Percentiles rank a stretch among this genome's conserved stretches.
phyloP scores from a whole-genome alignment of 2,797 vertebrate species.

The Danionella dracula region DNA sequence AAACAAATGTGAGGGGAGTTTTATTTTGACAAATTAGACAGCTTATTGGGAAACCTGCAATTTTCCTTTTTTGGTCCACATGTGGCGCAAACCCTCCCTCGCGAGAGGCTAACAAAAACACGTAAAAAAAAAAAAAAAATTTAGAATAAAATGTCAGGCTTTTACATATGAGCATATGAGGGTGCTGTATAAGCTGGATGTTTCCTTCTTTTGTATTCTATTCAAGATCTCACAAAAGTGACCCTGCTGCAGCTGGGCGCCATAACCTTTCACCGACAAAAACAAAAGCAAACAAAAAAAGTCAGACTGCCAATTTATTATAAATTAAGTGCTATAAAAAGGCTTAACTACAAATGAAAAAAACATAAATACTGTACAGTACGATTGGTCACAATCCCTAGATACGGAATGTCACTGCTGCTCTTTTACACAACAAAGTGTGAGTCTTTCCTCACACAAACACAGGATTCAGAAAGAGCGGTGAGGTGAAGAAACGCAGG shows the following conservation, averaged over 20 bases:
- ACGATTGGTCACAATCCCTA: constrained; percentile 51
- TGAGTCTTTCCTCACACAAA: constrained; percentile 49
- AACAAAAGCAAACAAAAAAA: constrained; percentile 56
- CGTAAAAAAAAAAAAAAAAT: too few relatives aligned
- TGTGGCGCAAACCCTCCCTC: too few relatives aligned
- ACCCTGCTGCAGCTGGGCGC: constrained; percentile 23
- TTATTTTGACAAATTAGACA: too few relatives aligned
- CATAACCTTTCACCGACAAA: constrained; percentile 42
- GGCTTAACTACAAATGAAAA: constrained; percentile 54
- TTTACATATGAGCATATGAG: too few relatives aligned
- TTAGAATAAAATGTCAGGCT: too few relatives aligned
- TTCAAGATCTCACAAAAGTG: neutral
- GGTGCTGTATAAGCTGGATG: neutral
- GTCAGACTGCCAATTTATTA: constrained; percentile 50
- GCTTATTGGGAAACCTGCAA: too few relatives aligned
- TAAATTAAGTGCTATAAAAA: constrained; percentile 86
- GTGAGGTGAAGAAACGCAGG: constrained; percentile 45
- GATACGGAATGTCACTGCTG: constrained; percentile 44
- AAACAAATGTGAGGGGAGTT: too few relatives aligned
- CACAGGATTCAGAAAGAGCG: constrained; percentile 36
- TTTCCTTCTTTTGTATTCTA: neutral
- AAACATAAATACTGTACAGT: constrained; percentile 92
- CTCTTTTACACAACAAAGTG: constrained; percentile 47
- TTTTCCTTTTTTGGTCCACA: too few relatives aligned
- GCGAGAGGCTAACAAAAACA: too few relatives aligned